These are phyloP conservation scores for Conops quadrifasciatus DNA, from an alignment of 2,888 invertebrate species.

Conservation along the genomic window DNA sequence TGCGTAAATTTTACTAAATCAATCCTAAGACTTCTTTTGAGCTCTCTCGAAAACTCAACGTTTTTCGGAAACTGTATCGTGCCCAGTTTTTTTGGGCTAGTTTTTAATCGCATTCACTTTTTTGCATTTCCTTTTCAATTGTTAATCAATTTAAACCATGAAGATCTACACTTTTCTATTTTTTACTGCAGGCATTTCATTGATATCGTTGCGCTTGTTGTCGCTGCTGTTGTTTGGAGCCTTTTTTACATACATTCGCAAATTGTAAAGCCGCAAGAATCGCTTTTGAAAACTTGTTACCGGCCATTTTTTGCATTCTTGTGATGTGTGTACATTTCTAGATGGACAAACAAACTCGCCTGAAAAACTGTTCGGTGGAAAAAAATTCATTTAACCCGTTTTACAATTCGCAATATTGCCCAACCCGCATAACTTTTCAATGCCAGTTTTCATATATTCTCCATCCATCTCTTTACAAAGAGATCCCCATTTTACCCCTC, in stretches of 20 bases:
- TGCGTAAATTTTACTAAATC: constrained; percentile 25
- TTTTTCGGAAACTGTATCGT: not conserved
- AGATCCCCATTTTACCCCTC: constrained; percentile 9
- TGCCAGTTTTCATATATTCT: not conserved
- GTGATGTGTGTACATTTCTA: not conserved
- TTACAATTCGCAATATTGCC: not conserved
- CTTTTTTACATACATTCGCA: constrained; percentile 2
- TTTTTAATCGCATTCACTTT: constrained; percentile 4
- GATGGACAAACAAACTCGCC: not conserved
- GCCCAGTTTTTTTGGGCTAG: not conserved
- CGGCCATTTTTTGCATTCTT: constrained; percentile 4
- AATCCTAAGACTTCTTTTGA: constrained; percentile 9
- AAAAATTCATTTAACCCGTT: constrained; percentile 29
- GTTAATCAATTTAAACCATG: constrained; percentile 19
- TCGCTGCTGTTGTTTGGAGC: not conserved
- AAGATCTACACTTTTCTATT: not conserved
- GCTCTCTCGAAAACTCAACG: too few relatives aligned
- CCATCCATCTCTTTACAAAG: too few relatives aligned
- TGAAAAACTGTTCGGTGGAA: not conserved
- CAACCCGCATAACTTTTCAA: not conserved
- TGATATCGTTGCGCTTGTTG: not conserved
- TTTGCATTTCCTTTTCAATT: constrained; percentile 11
- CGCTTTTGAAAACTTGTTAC: constrained; percentile 43
- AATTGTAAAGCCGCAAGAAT: constrained; percentile 45
- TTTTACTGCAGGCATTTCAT: not conserved